Evolutionary conservation across 2,113 vertebrate genomes (phyloP), one percentile per base, ranked within the genome.

Genomic region (Lutjanus erythropterus): DNA sequence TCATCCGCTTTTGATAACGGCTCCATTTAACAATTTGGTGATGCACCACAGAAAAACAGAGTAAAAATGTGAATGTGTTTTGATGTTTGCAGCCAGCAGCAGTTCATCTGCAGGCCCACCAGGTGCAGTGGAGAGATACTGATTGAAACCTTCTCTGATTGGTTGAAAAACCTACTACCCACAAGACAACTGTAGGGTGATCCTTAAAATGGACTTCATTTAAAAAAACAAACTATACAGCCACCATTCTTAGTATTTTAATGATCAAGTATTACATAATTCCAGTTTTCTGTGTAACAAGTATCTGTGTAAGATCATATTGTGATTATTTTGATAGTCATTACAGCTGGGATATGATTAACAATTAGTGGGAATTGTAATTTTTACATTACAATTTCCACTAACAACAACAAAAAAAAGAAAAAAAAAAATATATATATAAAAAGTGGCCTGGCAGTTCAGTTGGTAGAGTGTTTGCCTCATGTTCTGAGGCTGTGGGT

Each of bases 121-220:
- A 93, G 91, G 77, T 93, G 91, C 33, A 11, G 4, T 41, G 18
- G 23, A 65, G 52, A 25, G 35, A 11, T 21, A n/a, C 47, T 86
- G 73, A 92, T 86, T 90, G 56, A 74, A 16, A 6, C 39, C 21
- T 41, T 11, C 23, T 79, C 46, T 86, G 80, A 92, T 87, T 90
- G 86, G 88, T 80, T 76, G 4, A 56, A 66, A 39, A 65, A 14
- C 14, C 3, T 39, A 29, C 56, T 71, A 71, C 71, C 81, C 77
- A 87, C 2, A 60, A 78, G 33, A 58, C 78, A 84, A n/a, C 25
- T 3, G 64, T 1, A 35, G 2, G 19, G 41, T 49, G 9, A 11
- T 0, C 9, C 44, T 80, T 25, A 16, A 41, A 42, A 42, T 58
- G 3, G 49, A n/a, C n/a, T n/a, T n/a, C n/a, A n/a, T n/a, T n/a